These are phyloP conservation scores for Montipora sp. DNA, from an alignment of 64 coral and sea anemone species.

Conservation along the genomic window DNA sequence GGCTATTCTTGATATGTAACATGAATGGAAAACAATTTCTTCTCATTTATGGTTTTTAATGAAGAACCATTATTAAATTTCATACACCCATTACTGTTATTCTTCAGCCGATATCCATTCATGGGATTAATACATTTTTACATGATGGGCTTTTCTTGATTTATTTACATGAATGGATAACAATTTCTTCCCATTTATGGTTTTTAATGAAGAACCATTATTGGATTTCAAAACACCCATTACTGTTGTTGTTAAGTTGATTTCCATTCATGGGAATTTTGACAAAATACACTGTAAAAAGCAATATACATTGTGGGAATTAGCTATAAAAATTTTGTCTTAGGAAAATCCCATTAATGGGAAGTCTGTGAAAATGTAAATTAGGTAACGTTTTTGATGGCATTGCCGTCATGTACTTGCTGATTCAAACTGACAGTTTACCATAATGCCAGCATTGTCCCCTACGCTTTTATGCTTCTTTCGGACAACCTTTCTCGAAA, in stretches of 20 bases:
- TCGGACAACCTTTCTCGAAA: too few relatives aligned
- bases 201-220: background rate
- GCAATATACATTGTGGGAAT: too few relatives aligned
- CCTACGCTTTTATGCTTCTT: too few relatives aligned
- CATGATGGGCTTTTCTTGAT: background rate
- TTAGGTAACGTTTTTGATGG: too few relatives aligned
- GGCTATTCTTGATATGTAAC: too few relatives aligned
- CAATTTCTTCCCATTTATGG: background rate
- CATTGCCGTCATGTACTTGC: too few relatives aligned
- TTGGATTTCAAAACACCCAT: background rate
- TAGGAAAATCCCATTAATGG: too few relatives aligned
- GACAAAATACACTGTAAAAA: too few relatives aligned
- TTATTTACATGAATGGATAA: background rate
- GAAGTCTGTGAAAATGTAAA: too few relatives aligned
- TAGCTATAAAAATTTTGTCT: too few relatives aligned
- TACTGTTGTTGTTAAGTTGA: conserved; percentile 10
- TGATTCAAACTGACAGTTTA: too few relatives aligned
- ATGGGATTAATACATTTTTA: conserved; percentile 9
- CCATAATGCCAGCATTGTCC: too few relatives aligned
- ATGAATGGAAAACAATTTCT: background rate
- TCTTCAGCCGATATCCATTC: background rate
- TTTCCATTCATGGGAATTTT: conserved; percentile 14
- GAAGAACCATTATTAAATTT: background rate
- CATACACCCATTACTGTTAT: background rate
- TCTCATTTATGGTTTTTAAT: background rate